Conservation (phyloP, 1,140 invertebrate species). For the Ceratosolen fusciceps region DNA sequence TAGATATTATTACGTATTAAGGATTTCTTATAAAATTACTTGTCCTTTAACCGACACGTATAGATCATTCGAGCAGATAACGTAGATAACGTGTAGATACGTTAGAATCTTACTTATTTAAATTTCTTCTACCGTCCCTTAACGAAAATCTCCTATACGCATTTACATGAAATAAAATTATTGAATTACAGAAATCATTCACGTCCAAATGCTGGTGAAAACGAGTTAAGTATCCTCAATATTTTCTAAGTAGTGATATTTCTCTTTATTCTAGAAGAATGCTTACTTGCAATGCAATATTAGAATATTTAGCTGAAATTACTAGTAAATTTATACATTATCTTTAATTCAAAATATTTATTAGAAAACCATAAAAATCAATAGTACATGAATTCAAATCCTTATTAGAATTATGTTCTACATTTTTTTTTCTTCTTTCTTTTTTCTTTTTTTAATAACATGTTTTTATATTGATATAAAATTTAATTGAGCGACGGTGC, state of each 20-base stretch:
- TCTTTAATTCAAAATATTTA: background rate
- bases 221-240: constrained; percentile 45
- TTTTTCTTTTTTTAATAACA: no score
- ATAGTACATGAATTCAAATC: no score
- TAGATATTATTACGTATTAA: no score
- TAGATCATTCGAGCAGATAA: no score
- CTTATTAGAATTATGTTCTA: no score
- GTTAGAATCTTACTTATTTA: no score
- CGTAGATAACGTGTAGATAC: no score
- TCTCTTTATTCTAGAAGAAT: constrained; percentile 21
- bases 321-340: background rate
- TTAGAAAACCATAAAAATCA: background rate
- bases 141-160: background rate
- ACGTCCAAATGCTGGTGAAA: constrained; percentile 38
- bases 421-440: no score
- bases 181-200: constrained; percentile 47
- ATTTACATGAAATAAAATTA: background rate
- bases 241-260: constrained; percentile 7
- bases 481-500: no score
- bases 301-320: background rate
- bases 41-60: no score
- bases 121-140: background rate
- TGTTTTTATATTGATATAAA: no score
- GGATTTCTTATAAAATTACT: no score
- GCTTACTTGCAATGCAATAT: constrained; percentile 12